Conservation (phyloP, 2,888 invertebrate species). For the Cataglyphis albicans region DNA sequence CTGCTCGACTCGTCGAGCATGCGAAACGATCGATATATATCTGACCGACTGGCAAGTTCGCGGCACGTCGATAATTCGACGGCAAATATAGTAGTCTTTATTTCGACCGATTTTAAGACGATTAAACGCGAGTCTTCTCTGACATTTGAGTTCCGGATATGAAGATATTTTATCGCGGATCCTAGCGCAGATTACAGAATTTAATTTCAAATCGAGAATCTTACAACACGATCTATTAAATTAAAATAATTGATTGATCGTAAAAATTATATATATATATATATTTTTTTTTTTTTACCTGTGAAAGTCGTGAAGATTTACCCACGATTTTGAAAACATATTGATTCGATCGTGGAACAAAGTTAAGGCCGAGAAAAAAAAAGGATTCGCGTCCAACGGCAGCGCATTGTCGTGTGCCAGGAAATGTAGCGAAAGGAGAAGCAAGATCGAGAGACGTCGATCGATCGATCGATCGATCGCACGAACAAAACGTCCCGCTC, state of each 20-base stretch:
- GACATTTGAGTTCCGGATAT: neutral
- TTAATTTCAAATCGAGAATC: neutral
- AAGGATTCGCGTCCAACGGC: neutral
- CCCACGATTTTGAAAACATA: neutral
- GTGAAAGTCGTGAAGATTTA: neutral
- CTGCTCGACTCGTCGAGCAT: conserved; percentile 60
- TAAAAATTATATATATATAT: neutral
- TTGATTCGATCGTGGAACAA: neutral
- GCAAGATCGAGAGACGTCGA: conserved; percentile 65
- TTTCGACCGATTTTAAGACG: conserved; percentile 42
- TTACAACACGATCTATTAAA: neutral
- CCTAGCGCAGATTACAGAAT: neutral
- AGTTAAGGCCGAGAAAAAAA: conserved; percentile 15
- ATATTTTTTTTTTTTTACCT: neutral
- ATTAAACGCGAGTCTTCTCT: neutral
- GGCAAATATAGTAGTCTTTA: conserved; percentile 50
- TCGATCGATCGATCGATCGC: conserved; percentile 63
- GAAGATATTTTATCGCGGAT: neutral
- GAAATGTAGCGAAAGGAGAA: conserved; percentile 54
- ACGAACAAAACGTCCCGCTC: conserved; percentile 55
- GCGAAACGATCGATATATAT: conserved; percentile 61
- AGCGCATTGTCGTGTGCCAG: conserved; percentile 63
- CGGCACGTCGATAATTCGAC: conserved; percentile 63
- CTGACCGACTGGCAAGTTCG: conserved; percentile 53
- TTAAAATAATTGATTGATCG: neutral